phyloP scores from a whole-genome alignment of 2,888 invertebrate species.

The Hypsopygia costalis region DNA sequence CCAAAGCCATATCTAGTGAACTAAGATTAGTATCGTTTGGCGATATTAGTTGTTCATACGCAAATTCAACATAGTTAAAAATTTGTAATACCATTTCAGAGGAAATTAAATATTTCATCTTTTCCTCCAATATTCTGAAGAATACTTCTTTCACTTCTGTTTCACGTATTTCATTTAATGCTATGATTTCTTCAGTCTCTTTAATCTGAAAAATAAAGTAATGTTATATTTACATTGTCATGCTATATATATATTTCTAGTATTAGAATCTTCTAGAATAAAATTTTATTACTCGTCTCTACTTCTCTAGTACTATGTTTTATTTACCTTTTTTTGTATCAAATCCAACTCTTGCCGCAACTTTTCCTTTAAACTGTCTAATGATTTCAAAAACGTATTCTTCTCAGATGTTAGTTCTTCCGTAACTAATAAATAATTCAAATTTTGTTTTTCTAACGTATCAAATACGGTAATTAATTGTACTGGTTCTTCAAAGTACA shows the following conservation, averaged over 20 bases:
- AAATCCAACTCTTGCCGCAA: slow-evolving; percentile 48
- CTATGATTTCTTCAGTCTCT: slow-evolving; percentile 48
- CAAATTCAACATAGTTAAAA: slow-evolving; percentile 83
- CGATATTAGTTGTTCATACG: slow-evolving; percentile 82
- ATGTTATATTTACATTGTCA: not conserved
- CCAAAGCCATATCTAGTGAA: slow-evolving; percentile 81
- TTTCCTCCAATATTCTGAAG: slow-evolving; percentile 53
- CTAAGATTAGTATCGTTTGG: slow-evolving; percentile 82
- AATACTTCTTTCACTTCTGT: slow-evolving; percentile 57
- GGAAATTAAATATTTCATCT: slow-evolving; percentile 77
- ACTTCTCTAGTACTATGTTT: too few relatives aligned
- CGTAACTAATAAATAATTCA: slow-evolving; percentile 65
- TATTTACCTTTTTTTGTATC: slow-evolving; percentile 56
- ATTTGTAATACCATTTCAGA: slow-evolving; percentile 81
- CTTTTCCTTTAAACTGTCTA: slow-evolving; percentile 42
- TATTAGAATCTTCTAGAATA: too few relatives aligned
- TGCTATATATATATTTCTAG: too few relatives aligned
- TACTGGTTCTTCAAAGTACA: slow-evolving; percentile 61
- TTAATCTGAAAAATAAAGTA: slow-evolving; percentile 39
- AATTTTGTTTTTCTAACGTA: slow-evolving; percentile 63
- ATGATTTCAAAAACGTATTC: slow-evolving; percentile 56
- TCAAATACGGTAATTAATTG: slow-evolving; percentile 55
- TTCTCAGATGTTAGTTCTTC: slow-evolving; percentile 62
- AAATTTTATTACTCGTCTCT: too few relatives aligned
- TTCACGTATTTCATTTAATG: slow-evolving; percentile 49